A percentile compares a stretch with the other conserved stretches of the same genome.
phyloP scores from a whole-genome alignment of 2,797 vertebrate genomes.

The Oryzias dopingdopingensis region DNA sequence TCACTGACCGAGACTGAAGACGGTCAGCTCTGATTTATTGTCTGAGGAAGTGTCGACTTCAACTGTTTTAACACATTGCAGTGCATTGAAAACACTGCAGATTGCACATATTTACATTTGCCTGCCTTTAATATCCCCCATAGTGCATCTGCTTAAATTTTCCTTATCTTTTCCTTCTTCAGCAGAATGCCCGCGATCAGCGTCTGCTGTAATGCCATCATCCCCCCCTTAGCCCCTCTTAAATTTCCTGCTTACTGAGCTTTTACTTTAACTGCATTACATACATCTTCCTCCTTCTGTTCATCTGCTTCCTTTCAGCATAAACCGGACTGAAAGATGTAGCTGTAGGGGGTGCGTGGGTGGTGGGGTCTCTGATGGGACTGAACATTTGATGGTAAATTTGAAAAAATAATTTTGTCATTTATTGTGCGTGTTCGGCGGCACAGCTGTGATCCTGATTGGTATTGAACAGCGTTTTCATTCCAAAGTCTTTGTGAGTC shows the following conservation, averaged over 20 bases:
- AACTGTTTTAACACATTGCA: conserved; percentile 2
- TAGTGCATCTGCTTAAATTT: conserved; percentile 61
- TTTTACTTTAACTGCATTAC: conserved; percentile 79
- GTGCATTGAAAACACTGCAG: conserved; percentile 8
- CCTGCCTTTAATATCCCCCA: conserved; percentile 26
- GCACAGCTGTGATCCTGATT: conserved; percentile 56
- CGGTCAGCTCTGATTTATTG: conserved; percentile 43
- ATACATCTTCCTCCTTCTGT: conserved; percentile 63
- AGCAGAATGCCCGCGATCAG: conserved; percentile 71
- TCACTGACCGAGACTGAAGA: conserved; percentile 48
- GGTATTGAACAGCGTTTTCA: conserved; percentile 65
- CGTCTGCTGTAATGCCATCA: conserved; percentile 68
- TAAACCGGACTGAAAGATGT: conserved; percentile 55
- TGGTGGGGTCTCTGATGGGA: conserved; percentile 19
- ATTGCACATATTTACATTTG: conserved; percentile 16
- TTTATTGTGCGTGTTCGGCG: conserved; percentile 52
- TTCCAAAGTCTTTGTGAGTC: conserved; percentile 56
- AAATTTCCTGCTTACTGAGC: conserved; percentile 75
- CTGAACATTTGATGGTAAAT: conserved; percentile 46
- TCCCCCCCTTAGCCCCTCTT: conserved; percentile 69
- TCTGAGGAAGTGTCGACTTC: conserved; percentile 22
- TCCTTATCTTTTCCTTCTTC: conserved; percentile 67
- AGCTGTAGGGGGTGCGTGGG: conserved; percentile 2
- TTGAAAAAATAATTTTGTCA: conserved; percentile 37
- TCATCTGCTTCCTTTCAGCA: conserved; percentile 70